Evolutionary conservation across 2,888 invertebrate species (phyloP).

Genomic region (Drosophila peninsularis): DNA sequence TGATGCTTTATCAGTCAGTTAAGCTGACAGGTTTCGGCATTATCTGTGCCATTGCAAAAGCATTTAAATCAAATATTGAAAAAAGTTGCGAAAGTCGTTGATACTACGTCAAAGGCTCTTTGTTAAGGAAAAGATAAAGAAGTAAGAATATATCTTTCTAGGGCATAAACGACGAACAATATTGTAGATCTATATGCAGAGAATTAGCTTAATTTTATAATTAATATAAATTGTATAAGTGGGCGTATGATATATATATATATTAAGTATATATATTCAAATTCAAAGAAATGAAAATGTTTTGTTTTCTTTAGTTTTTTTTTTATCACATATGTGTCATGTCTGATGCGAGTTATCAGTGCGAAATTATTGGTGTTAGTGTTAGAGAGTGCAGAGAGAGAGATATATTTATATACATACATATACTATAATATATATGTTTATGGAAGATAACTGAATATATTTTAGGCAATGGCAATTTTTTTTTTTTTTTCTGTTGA

Average conservation of each 20-base stretch:
- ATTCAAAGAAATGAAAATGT: background rate
- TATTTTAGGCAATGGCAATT: background rate
- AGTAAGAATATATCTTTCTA: background rate
- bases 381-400: background rate
- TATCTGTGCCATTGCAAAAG: background rate
- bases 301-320: background rate
- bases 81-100: background rate
- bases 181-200: background rate
- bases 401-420: background rate
- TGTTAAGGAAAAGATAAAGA: background rate
- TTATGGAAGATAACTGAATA: conserved; percentile 4
- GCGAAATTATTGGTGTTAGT: conserved; percentile 6
- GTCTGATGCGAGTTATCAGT: conserved; percentile 3
- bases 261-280: background rate
- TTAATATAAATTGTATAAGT: background rate
- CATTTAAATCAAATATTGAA: background rate
- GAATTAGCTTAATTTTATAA: background rate
- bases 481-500: background rate
- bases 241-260: background rate
- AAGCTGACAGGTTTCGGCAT: background rate
- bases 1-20: conserved; percentile 1
- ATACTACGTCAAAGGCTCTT: background rate
- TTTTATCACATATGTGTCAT: conserved; percentile 1
- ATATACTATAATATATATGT: background rate
- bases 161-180: background rate